Percentiles rank a stretch among this genome's conserved stretches.
Evolutionary conservation across 2,797 vertebrate species (phyloP).

Genomic region (Anomalospiza imberbis): DNA sequence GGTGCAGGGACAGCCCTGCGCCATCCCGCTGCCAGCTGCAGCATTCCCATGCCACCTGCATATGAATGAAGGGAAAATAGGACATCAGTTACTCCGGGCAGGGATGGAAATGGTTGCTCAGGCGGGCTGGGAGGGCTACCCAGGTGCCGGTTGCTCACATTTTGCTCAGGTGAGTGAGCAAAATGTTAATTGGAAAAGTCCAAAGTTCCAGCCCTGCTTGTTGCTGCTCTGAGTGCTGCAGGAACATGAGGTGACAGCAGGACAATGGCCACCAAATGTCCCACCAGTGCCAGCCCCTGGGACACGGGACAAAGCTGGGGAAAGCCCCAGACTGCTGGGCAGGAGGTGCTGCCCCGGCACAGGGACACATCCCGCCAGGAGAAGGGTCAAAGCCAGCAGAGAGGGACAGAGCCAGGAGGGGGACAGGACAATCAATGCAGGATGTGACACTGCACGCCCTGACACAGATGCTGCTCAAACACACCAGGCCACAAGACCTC

Average conservation of each 20-base stretch:
- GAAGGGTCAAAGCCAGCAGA: neutral
- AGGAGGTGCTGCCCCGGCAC: fast-evolving
- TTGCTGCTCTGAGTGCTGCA: neutral
- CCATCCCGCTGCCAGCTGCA: neutral
- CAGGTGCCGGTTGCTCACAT: neutral
- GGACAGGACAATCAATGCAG: neutral
- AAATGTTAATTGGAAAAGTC: neutral
- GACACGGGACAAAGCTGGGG: fast-evolving
- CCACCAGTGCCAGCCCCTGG: fast-evolving
- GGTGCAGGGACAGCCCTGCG: fast-evolving
- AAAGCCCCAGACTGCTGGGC: neutral
- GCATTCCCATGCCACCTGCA: neutral
- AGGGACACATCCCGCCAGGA: fast-evolving
- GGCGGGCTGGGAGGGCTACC: neutral
- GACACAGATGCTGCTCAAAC: neutral
- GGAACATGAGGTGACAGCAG: neutral
- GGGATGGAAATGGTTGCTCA: neutral
- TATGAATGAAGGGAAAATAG: conserved; percentile 17
- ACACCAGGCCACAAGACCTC: neutral
- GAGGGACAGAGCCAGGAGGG: neutral
- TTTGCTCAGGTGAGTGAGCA: neutral
- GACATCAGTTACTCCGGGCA: neutral
- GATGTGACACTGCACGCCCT: fast-evolving
- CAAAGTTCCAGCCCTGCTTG: neutral
- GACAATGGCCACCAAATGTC: neutral